Evolutionary conservation across 2,113 vertebrate species (phyloP), one percentile per base, ranked within the genome.

Genomic region (Labeo rohita): DNA sequence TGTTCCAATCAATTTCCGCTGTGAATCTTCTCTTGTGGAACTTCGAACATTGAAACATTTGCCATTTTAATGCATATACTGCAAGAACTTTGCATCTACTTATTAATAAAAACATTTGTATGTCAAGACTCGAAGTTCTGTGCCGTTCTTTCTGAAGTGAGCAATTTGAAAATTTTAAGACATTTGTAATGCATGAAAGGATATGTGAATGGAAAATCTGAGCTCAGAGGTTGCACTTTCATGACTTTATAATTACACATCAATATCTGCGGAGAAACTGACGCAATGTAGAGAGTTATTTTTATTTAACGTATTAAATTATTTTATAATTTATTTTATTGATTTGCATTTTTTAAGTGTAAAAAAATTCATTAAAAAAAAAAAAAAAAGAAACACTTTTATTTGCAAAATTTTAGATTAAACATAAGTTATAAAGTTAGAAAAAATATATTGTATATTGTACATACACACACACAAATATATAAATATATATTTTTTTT

Each of bases 31-130:
- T 88, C 90, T 92, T 88, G 92, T 94, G 92, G 89, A 92, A 91
- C 89, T 90, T 92, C 88, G 86, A 89, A 92, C 85, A 82, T 90
- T 87, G 68, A 88, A 80, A 89, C 72, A 90, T 92, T 90, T 92
- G 63, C 86, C 90, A 92, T 93, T 92, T 92, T 90, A 92, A 92
- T 92, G 92, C 92, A 91, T 93, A 91, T 88, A 90, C 91, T 93
- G 90, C 91, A 89, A 93, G 88, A 88, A 93, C 90, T 94, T 93
- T 95, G 90, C 93, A 93, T 94, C 93, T 90, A 94, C 89, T 93
- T 92, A 92, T 90, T 91, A 95, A 73, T 76, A 96, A 95, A 91
- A 93, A 83, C 90, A 94, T 95, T 94, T 93, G 92, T 88, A 92
- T 91, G 90, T 92, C 87, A 90, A 66, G 28, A 77, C 75, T 66